phyloP scores from a whole-genome alignment of 2,888 invertebrate species.

The Isoperla grammatica region DNA sequence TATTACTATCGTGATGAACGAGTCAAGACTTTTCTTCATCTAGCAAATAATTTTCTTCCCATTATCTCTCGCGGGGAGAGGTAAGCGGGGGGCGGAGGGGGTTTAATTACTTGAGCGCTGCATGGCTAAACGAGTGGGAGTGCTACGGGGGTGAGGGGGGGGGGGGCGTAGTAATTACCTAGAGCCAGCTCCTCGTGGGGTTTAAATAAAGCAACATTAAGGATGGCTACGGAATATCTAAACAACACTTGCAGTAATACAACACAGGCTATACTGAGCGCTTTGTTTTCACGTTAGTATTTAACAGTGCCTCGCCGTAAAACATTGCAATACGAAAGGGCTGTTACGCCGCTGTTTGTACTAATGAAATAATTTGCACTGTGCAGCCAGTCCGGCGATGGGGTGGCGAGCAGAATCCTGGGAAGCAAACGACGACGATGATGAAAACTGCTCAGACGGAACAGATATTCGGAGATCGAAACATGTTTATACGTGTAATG shows the following conservation, averaged over 20 bases:
- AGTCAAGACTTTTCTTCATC: slow-evolving; percentile 25
- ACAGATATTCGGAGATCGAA: no score
- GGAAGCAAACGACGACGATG: no score
- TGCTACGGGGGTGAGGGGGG: not conserved
- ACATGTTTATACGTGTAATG: no score
- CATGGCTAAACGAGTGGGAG: slow-evolving; percentile 17
- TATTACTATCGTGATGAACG: slow-evolving; percentile 25
- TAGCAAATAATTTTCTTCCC: slow-evolving; percentile 30
- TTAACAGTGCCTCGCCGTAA: slow-evolving; percentile 11
- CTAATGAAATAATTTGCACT: no score
- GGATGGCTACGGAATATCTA: slow-evolving; percentile 16
- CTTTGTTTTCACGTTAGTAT: slow-evolving; percentile 12
- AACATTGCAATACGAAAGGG: no score
- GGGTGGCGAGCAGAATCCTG: no score
- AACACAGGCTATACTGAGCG: not conserved
- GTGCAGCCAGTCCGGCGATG: no score
- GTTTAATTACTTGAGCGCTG: slow-evolving; percentile 27
- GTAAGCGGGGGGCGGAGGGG: slow-evolving; percentile 19
- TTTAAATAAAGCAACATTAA: slow-evolving; percentile 19
- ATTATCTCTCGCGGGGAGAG: slow-evolving; percentile 24
- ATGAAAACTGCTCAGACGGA: no score
- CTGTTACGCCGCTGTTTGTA: no score
- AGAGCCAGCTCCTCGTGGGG: slow-evolving; percentile 13
- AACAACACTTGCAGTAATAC: slow-evolving; percentile 4
- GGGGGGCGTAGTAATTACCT: slow-evolving; percentile 12